Conservation (phyloP, 2,888 invertebrate genomes). For the Papilio demoleus region DNA sequence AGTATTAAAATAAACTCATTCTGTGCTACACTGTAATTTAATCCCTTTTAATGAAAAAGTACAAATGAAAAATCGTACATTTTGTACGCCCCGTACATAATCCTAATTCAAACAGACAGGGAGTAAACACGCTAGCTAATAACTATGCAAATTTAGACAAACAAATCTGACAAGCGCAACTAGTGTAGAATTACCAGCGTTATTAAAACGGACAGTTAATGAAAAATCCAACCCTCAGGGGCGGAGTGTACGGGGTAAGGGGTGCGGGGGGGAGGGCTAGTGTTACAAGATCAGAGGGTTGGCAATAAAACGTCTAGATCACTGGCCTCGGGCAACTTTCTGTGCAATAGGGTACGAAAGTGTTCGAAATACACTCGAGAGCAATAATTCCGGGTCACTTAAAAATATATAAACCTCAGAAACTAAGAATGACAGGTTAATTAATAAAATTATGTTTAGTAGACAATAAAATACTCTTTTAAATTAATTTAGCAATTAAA, state of each 20-base stretch:
- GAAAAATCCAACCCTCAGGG: conserved; percentile 37
- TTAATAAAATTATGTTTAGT: too few relatives aligned
- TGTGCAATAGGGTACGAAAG: conserved; percentile 42
- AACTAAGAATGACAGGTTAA: too few relatives aligned
- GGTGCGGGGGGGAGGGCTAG: conserved; percentile 36
- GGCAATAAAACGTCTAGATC: conserved; percentile 61
- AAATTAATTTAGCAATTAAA: too few relatives aligned
- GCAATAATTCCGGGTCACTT: too few relatives aligned
- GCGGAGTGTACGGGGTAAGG: conserved; percentile 7
- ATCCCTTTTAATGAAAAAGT: conserved; percentile 36
- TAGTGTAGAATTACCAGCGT: conserved; percentile 48
- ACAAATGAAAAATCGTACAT: conserved; percentile 21
- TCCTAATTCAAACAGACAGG: conserved; percentile 33
- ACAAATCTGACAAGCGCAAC: conserved; percentile 60
- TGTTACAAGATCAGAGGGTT: conserved; percentile 43
- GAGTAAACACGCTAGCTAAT: conserved; percentile 49
- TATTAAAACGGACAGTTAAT: conserved; percentile 37
- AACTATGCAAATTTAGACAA: conserved; percentile 73
- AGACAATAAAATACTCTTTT: too few relatives aligned
- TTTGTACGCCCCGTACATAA: conserved; percentile 1
- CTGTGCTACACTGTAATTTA: conserved; percentile 9
- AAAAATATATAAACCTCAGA: too few relatives aligned
- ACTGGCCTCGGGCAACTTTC: conserved; percentile 55
- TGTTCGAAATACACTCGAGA: too few relatives aligned
- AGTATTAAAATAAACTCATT: conserved; percentile 14